These are phyloP conservation scores for Kobus ellipsiprymnus DNA, from an alignment of 2,113 vertebrate species.

Conservation along the genomic window DNA sequence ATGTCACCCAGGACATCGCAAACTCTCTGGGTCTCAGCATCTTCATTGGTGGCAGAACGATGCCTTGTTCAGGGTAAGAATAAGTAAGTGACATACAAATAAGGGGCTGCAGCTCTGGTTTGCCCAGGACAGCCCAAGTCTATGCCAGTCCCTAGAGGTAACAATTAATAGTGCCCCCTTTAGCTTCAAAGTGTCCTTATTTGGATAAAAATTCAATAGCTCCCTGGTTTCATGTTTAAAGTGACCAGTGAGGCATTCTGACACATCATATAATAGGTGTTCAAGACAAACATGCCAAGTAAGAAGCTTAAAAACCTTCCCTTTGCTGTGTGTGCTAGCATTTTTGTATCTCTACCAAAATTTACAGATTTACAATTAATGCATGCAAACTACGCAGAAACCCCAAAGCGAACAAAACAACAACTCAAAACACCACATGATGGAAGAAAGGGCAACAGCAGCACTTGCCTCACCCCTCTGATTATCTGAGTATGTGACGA, in stretches of 20 bases:
- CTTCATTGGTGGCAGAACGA: neutral
- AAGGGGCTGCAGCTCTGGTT: neutral
- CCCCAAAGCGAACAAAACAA: neutral
- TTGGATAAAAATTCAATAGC: neutral
- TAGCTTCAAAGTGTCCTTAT: neutral
- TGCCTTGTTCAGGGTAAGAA: neutral
- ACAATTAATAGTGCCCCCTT: neutral
- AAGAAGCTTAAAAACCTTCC: neutral
- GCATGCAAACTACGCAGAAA: neutral
- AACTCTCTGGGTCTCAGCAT: neutral
- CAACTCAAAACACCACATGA: neutral
- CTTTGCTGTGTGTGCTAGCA: neutral
- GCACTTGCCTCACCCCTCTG: neutral
- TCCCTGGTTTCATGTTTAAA: neutral
- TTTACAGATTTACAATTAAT: conserved; percentile 7
- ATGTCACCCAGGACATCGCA: neutral
- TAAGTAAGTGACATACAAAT: neutral
- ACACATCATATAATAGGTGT: neutral
- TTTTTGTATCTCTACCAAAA: neutral
- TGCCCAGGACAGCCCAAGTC: neutral
- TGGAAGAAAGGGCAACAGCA: neutral
- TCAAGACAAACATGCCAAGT: neutral
- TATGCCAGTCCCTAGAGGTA: neutral
- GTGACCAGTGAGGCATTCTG: neutral
- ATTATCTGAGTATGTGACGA: neutral